Conservation (phyloP, 2,113 vertebrate genomes). For the Phalacrocorax carbo region DNA sequence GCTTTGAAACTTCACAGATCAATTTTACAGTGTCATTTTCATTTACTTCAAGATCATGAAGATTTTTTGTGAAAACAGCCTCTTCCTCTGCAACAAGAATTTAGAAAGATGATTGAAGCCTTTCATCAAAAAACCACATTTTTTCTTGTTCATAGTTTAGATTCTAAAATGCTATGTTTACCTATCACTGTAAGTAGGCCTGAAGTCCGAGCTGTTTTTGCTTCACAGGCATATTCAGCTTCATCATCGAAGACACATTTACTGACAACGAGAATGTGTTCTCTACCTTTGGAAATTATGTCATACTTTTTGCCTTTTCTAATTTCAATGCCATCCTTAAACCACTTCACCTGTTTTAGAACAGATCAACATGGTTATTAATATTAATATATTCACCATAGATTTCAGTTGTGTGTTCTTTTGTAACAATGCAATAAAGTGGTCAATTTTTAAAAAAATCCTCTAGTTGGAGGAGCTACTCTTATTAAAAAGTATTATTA, state of each 20-base stretch:
- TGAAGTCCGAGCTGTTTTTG: conserved; percentile 86
- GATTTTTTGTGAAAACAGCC: conserved; percentile 94
- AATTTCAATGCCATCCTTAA: conserved; percentile 94
- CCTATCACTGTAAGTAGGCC: conserved; percentile 94
- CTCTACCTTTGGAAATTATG: conserved; percentile 88
- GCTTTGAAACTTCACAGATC: conserved; percentile 94
- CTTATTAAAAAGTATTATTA: background rate
- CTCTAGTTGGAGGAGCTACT: background rate
- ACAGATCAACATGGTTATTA: background rate
- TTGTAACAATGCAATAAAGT: background rate
- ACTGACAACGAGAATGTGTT: conserved; percentile 87
- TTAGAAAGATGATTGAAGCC: background rate
- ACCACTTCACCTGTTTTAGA: conserved; percentile 89
- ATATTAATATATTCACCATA: background rate
- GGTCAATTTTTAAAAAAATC: background rate
- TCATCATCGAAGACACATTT: conserved; percentile 94
- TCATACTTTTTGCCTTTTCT: conserved; percentile 98
- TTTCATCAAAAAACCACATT: background rate
- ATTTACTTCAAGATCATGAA: conserved; percentile 88
- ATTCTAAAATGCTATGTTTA: conserved; percentile 59
- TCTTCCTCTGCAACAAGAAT: conserved; percentile 87
- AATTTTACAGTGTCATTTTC: conserved; percentile 94
- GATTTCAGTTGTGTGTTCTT: background rate
- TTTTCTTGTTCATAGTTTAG: background rate
- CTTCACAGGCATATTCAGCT: conserved; percentile 97